These are phyloP conservation scores for Phaenicophaeus curvirostris DNA, from an alignment of 2,797 vertebrate species.

Conservation along the genomic window DNA sequence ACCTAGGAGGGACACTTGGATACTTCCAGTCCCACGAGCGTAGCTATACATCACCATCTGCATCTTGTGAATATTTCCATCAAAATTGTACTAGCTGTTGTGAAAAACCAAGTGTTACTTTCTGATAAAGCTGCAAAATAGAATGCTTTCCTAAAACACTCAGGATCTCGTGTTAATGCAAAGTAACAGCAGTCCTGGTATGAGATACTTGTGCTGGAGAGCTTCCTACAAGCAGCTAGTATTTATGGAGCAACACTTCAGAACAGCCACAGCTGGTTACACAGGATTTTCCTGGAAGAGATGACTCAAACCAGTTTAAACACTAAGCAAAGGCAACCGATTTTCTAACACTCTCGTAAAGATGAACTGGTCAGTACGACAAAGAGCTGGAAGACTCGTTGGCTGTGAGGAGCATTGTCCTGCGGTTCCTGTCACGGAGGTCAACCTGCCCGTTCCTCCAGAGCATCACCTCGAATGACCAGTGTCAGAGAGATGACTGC, in stretches of 20 bases:
- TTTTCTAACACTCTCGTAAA: not conserved
- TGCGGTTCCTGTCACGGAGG: not conserved
- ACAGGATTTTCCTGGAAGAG: constrained; percentile 45
- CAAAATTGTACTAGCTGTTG: not conserved
- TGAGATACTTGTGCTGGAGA: not conserved
- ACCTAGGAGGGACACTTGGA: not conserved
- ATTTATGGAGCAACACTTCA: constrained; percentile 23
- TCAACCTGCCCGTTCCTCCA: accelerated
- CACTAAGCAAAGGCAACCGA: not conserved
- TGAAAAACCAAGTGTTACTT: not conserved
- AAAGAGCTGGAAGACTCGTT: not conserved
- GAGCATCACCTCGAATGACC: not conserved
- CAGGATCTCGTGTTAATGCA: not conserved
- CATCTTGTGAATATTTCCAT: not conserved
- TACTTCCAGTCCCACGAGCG: accelerated
- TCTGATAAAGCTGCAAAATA: not conserved
- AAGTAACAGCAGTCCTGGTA: not conserved
- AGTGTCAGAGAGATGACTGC: not conserved
- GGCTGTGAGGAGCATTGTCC: not conserved
- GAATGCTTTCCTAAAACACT: not conserved
- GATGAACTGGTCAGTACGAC: not conserved
- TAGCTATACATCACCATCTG: not conserved
- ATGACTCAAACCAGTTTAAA: constrained; percentile 8
- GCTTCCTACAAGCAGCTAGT: constrained; percentile 2
- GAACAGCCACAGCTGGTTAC: constrained; percentile 48